Percentiles rank a stretch among this genome's conserved stretches.
Conservation (phyloP, 1,140 invertebrate genomes). For the Drosophila pruinosa region DNA sequence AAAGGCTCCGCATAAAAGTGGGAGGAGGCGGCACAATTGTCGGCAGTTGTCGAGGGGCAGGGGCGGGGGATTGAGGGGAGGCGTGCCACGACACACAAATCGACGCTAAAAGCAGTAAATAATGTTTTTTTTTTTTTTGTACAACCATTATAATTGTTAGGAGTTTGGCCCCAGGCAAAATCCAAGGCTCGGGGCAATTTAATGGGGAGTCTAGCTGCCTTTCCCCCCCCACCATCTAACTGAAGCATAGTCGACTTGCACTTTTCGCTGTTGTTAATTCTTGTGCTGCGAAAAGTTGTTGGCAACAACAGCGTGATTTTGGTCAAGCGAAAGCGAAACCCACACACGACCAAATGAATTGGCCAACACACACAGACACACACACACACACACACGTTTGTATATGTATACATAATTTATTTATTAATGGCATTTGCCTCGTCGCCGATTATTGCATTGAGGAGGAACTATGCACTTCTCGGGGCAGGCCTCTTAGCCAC, state of each 20-base stretch:
- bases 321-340: conserved; percentile 49
- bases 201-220: background rate
- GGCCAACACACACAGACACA: background rate
- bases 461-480: conserved; percentile 17
- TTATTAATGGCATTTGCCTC: conserved; percentile 13
- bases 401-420: background rate
- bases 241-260: conserved; percentile 37
- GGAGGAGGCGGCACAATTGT: conserved; percentile 14
- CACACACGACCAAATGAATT: conserved; percentile 14
- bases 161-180: conserved; percentile 11
- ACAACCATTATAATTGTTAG: conserved; percentile 37
- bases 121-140: conserved; percentile 22
- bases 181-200: background rate
- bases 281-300: background rate
- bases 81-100: conserved; percentile 53
- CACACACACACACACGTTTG: background rate
- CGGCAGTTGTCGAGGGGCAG: conserved; percentile 7
- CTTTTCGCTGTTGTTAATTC: conserved; percentile 30
- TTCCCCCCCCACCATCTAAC: background rate
- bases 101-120: conserved; percentile 56
- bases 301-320: conserved; percentile 23
- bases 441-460: background rate
- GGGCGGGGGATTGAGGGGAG: conserved; percentile 2
- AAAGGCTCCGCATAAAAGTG: conserved; percentile 15
- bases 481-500: conserved; percentile 14